Base-by-base conservation (phyloP, 2,888 invertebrate species). In the Macrophya annulata region DNA sequence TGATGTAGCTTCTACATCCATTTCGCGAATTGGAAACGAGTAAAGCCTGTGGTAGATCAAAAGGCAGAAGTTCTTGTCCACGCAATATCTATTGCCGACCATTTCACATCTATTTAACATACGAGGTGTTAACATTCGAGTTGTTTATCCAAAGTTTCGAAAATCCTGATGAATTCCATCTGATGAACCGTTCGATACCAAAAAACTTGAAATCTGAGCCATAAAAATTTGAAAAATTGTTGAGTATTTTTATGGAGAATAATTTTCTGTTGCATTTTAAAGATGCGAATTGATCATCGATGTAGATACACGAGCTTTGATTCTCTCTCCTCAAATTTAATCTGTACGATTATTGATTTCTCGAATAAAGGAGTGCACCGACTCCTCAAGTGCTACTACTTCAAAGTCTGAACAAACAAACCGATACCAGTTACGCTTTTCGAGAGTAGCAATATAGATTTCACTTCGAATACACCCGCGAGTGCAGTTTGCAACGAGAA, bases 1-100 rank as follows among this genome's bases (percentile, higher is more conserved):
- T 37, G 68, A 15, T 37, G 68, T 68, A 37, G 68, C 37, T 68
- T 17, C 17, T 15, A 15, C 68, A 68, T 74, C 45, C 40, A 74
- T 74, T 74, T 40, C 10, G 43, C 72, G 72, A 74, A 74, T 74
- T 74, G 72, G 72, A 74, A 74, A 45, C 43, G 21, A 45, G 72
- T 74, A 0, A 74, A 74, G 21, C 21, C 21, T 45, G 72, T 21
- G 43, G 72, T 74, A 45, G 72, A 74, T 74, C 72, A 74, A 74
- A 74, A 43, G 72, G 72, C 45, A 25, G 72, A 45, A 74, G 43
- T 45, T 40, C 72, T 74, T n/a, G 1, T 21, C 45, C 9, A 45
- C 72, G 21, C 43, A 12, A 74, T 12, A 43, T 45, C 21, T 45
- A 55, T n/a, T 55, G 55, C n/a, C 55, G 8, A 55, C n/a, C 8